Percentiles rank a stretch among this genome's conserved stretches.
Conservation (phyloP, 1,140 invertebrate species). For the Drosophila nebulosa region DNA sequence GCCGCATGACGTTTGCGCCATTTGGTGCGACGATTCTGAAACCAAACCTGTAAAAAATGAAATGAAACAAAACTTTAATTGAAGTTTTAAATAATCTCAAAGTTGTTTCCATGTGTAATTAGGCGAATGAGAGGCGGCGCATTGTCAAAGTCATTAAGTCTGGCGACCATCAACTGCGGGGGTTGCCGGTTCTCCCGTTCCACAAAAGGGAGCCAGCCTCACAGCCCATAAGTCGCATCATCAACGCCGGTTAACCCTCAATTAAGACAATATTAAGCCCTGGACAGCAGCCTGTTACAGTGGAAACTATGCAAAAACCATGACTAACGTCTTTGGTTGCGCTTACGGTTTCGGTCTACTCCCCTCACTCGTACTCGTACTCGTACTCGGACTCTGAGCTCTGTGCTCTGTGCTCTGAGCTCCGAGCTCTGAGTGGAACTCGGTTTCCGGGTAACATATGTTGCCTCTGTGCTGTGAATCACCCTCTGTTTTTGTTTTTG, state of each 20-base stretch:
- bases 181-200: neutral
- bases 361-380: neutral
- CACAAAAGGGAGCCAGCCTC: neutral
- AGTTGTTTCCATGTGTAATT: constrained; percentile 64
- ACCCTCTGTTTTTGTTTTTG: constrained; percentile 3
- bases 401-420: neutral
- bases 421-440: neutral
- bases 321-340: constrained; percentile 79
- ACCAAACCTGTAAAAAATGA: constrained; percentile 95
- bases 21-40: constrained; percentile 99
- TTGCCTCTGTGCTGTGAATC: constrained; percentile 31
- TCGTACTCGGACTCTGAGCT: neutral
- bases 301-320: constrained; percentile 77
- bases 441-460: constrained; percentile 62
- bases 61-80: constrained; percentile 35
- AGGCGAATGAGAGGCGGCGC: constrained; percentile 53
- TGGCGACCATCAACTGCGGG: neutral
- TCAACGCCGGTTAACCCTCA: constrained; percentile 81
- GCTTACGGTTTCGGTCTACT: constrained; percentile 49
- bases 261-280: constrained; percentile 81
- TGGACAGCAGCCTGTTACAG: constrained; percentile 39
- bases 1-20: constrained; percentile 99
- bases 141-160: constrained; percentile 80
- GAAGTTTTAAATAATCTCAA: constrained; percentile 64
- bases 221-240: constrained; percentile 78